A percentile compares a stretch with the other conserved stretches of the same genome.
phyloP scores from a whole-genome alignment of 2,797 vertebrate genomes.

The Melopsittacus undulatus region DNA sequence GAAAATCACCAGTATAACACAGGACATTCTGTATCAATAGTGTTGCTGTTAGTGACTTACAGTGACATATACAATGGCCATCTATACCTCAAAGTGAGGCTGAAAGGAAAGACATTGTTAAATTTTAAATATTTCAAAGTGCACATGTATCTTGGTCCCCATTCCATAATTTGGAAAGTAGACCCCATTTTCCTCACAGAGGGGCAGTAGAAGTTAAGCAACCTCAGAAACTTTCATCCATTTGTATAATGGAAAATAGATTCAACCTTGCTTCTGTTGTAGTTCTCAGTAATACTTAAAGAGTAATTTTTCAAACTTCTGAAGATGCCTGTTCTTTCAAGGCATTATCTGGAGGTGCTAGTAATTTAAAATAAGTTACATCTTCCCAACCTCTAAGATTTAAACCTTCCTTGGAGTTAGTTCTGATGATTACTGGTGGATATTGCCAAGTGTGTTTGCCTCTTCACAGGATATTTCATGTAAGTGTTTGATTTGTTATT shows the following conservation, averaged over 20 bases:
- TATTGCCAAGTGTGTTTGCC: background rate
- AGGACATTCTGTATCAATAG: background rate
- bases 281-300: background rate
- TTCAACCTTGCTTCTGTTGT: background rate
- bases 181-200: background rate
- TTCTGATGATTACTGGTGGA: background rate
- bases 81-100: background rate
- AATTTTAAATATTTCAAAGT: background rate
- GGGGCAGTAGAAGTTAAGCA: background rate
- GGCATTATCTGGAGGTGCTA: background rate
- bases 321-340: background rate
- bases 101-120: background rate
- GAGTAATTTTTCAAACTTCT: background rate
- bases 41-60: background rate
- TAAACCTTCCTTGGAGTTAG: background rate
- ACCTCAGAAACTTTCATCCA: background rate
- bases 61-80: rapidly evolving
- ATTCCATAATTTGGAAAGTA: background rate
- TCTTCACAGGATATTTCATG: background rate
- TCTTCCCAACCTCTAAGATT: background rate
- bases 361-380: background rate
- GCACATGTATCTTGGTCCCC: rapidly evolving
- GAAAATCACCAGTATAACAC: background rate
- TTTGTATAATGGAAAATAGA: background rate
- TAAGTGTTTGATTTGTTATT: background rate